Evolutionary conservation across 2,888 invertebrate genomes (phyloP), one percentile per base, ranked within the genome.

Genomic region (Lasius fuliginosus): DNA sequence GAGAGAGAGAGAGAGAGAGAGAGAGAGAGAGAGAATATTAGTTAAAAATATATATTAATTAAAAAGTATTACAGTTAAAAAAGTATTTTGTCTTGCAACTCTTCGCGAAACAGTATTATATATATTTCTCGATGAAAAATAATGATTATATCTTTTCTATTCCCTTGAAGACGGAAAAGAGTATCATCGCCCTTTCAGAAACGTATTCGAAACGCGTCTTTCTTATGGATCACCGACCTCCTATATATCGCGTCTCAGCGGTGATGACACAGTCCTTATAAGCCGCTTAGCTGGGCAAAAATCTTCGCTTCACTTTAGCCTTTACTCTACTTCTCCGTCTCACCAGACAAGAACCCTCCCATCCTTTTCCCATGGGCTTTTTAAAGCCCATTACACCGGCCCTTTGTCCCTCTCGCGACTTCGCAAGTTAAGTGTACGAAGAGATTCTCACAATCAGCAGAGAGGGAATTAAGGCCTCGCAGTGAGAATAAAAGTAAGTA

Each of bases 221-320:
- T 74, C 56, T 69, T 69, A 15, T 33, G 23, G 36, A n/a, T 81
- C 36, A 81, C 33, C 46, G 42, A 69, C n/a, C 18, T 77, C 9
- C 1, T 18, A 60, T 60, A 60, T 60, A 79, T 46, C 71, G 42
- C 42, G 12, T 49, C n/a, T 81, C 74, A 73, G 33, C 58, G 12
- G 46, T 33, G 46, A 42, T 18, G 40, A 74, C 36, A 77, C 56
- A 60, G 79, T 46, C 46, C 42, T 60, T 60, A 42, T 84, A 88
- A 88, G 87, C 89, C 58, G 85, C 89, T 87, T 85, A 89, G 77
- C 62, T n/a, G 79, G 53, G 60, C 58, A 83, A 83, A 83, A 82
- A 69, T 83, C 82, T 62, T 69, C 36, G 42, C 83, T 69, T 76
- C 36, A 65, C 46, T 36, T 75, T 75, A 56, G 42, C 49, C 27